Evolutionary conservation across 2,797 vertebrate genomes (phyloP).

Genomic region (Psittacula derbiana): DNA sequence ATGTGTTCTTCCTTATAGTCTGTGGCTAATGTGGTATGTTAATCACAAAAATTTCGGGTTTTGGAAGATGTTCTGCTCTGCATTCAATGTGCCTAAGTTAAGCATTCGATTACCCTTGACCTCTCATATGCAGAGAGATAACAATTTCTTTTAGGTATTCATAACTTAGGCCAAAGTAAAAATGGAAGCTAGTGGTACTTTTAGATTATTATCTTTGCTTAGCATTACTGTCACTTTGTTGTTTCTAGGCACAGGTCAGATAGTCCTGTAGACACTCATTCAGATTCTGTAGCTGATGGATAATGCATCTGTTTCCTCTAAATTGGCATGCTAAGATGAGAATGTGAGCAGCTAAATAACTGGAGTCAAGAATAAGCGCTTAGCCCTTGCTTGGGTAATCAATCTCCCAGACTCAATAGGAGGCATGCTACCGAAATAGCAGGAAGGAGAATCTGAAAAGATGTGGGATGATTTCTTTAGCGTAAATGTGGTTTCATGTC

Average conservation of each 20-base stretch:
- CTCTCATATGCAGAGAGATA: not conserved
- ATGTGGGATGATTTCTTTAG: slow-evolving; percentile 62
- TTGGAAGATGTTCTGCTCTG: not conserved
- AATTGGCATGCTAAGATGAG: not conserved
- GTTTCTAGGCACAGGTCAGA: not conserved
- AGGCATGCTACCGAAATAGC: slow-evolving; percentile 13
- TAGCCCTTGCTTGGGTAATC: slow-evolving; percentile 41
- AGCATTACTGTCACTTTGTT: not conserved
- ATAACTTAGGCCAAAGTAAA: not conserved
- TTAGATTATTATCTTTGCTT: not conserved
- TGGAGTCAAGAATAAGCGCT: slow-evolving; percentile 18
- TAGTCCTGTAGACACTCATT: not conserved
- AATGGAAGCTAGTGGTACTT: not conserved
- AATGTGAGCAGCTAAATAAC: slow-evolving; percentile 22
- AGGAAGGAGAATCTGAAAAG: slow-evolving; percentile 22
- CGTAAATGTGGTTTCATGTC: slow-evolving; percentile 47
- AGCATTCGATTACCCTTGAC: not conserved
- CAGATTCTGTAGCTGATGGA: not conserved
- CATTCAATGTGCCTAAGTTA: not conserved
- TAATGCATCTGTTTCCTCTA: not conserved
- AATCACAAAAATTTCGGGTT: not conserved
- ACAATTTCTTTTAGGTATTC: not conserved
- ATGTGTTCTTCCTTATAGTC: not conserved
- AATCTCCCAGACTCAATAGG: slow-evolving; percentile 30
- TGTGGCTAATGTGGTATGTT: not conserved